Evolutionary conservation across 2,888 invertebrate species (phyloP).

Genomic region (Machimus rusticus): DNA sequence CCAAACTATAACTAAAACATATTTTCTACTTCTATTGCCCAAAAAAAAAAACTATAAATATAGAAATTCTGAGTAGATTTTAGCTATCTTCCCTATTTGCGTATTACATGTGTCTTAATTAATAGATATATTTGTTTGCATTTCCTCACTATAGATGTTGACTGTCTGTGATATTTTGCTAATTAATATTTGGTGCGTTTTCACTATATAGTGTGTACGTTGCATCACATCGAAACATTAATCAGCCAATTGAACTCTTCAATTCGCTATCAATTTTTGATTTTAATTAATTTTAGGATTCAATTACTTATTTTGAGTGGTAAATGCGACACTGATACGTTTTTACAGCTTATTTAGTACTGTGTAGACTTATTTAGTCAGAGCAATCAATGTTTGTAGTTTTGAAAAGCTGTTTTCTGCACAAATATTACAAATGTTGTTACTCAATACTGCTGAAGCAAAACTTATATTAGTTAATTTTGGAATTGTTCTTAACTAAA

Average conservation of each 20-base stretch:
- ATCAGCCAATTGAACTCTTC: not conserved
- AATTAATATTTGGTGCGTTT: too few species aligned
- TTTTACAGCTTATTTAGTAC: not conserved
- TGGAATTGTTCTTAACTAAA: too few species aligned
- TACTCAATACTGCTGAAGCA: not conserved
- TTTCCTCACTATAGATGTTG: not conserved
- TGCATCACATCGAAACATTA: not conserved
- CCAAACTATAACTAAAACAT: too few species aligned
- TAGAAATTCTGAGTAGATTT: too few species aligned
- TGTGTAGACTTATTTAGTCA: too few species aligned
- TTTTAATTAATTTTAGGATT: not conserved
- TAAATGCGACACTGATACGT: not conserved
- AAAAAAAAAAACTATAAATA: too few species aligned
- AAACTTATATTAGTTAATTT: too few species aligned
- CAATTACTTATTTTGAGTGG: not conserved
- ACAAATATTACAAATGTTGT: too few species aligned
- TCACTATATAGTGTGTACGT: not conserved
- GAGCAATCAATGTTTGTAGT: too few species aligned
- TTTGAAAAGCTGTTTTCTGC: too few species aligned
- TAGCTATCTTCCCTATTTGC: too few species aligned
- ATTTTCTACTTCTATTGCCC: too few species aligned
- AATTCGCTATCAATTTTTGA: not conserved
- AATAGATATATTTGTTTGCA: not conserved
- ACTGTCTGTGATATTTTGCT: not conserved
- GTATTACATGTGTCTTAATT: not conserved